These are phyloP conservation scores for Micromesistius poutassou DNA, from an alignment of 2,797 vertebrate species.

Conservation along the genomic window DNA sequence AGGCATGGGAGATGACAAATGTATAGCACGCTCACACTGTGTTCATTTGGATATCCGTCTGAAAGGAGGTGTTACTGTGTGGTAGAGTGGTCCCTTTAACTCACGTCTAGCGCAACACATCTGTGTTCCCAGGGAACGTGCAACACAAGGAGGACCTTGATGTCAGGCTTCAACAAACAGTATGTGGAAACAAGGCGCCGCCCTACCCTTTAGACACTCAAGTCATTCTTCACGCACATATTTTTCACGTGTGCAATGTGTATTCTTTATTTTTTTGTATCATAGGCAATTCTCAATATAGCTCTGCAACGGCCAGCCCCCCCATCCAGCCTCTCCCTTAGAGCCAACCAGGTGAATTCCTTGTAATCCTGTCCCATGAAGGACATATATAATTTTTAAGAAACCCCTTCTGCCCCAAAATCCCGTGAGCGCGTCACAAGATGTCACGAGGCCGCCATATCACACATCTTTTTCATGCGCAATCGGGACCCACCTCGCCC, in stretches of 20 bases:
- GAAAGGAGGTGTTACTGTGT: not conserved
- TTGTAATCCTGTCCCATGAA: not conserved
- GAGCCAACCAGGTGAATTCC: not conserved
- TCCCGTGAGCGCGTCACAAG: constrained; percentile 26
- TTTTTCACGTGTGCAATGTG: not conserved
- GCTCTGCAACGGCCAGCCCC: too few species aligned
- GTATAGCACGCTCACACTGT: not conserved
- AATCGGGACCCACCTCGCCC: constrained; percentile 25
- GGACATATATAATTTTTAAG: not conserved
- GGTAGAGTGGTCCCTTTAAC: not conserved
- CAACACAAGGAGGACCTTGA: not conserved
- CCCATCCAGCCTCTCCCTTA: not conserved
- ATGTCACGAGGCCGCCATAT: constrained; percentile 53
- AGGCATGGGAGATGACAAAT: not conserved
- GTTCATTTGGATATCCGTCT: not conserved
- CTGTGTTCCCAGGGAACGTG: not conserved
- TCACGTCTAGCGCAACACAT: not conserved
- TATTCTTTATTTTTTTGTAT: not conserved
- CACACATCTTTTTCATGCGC: constrained; percentile 46
- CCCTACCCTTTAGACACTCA: too few species aligned
- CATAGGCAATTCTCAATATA: not conserved
- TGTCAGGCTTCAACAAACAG: too few species aligned
- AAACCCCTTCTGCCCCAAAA: too few species aligned
- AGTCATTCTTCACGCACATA: not conserved
- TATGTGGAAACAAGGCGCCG: too few species aligned